A percentile compares a stretch with the other conserved stretches of the same genome.
phyloP scores from a whole-genome alignment of 2,113 vertebrate species.

The Malurus melanocephalus region DNA sequence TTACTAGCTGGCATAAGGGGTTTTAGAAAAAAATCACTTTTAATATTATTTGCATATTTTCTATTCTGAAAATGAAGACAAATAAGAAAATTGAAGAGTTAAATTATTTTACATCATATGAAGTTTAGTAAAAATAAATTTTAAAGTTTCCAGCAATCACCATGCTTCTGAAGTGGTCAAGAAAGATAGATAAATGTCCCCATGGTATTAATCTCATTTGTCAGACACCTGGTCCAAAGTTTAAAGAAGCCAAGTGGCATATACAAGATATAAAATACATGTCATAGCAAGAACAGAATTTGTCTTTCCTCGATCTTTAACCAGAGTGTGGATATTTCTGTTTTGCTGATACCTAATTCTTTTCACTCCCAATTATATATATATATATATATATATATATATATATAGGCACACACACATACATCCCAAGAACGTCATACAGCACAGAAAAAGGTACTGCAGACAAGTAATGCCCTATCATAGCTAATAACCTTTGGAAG shows the following conservation, averaged over 20 bases:
- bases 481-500: conserved; percentile 73
- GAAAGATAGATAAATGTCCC: not conserved
- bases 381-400: no score
- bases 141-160: not conserved
- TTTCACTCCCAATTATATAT: conserved; percentile 60
- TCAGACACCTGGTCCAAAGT: not conserved
- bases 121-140: not conserved
- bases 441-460: conserved; percentile 55
- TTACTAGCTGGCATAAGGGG: not conserved
- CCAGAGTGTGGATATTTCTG: not conserved
- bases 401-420: conserved; percentile 27
- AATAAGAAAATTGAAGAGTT: not conserved
- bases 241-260: not conserved
- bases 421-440: conserved; percentile 57
- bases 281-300: not conserved
- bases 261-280: not conserved
- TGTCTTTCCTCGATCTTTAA: not conserved
- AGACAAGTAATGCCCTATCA: conserved; percentile 64
- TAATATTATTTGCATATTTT: not conserved
- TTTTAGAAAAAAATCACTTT: not conserved
- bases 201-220: not conserved
- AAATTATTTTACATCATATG: not conserved
- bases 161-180: not conserved
- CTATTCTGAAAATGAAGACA: not conserved
- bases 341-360: conserved; percentile 60